These are phyloP conservation scores for Eustalomyia histrio DNA, from an alignment of 2,888 invertebrate species.

Conservation along the genomic window DNA sequence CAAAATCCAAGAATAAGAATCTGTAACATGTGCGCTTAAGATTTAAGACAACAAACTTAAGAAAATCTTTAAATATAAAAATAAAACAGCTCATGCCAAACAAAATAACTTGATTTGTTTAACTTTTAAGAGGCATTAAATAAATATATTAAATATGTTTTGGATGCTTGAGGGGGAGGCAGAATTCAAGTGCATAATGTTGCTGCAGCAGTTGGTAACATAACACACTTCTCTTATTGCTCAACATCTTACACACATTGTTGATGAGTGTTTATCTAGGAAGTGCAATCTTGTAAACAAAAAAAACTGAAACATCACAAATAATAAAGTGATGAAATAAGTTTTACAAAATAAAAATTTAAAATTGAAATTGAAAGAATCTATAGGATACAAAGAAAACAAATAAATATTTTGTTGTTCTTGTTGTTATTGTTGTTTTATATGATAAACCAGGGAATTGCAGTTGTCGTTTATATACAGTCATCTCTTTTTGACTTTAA, in stretches of 20 bases:
- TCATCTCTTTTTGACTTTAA: conserved; percentile 66
- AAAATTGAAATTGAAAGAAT: conserved; percentile 47
- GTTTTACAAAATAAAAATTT: conserved; percentile 29
- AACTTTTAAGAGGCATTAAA: not conserved
- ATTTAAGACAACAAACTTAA: not conserved
- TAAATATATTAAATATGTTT: not conserved
- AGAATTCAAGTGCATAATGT: not conserved
- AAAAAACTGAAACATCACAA: conserved; percentile 8
- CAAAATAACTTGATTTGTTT: conserved; percentile 4
- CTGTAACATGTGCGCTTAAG: conserved; percentile 19
- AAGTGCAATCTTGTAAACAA: conserved; percentile 36
- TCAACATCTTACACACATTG: not conserved
- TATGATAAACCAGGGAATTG: conserved; percentile 56
- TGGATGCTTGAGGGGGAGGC: no score
- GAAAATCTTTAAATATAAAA: not conserved
- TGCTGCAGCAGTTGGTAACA: not conserved
- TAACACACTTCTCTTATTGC: not conserved
- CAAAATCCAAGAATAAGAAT: not conserved
- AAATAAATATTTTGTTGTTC: conserved; percentile 26
- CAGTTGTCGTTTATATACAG: conserved; percentile 51
- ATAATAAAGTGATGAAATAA: conserved; percentile 32
- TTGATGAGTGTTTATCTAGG: not conserved
- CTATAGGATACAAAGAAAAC: conserved; percentile 28
- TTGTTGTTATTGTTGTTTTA: no score
- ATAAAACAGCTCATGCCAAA: not conserved